Evolutionary conservation across 2,113 vertebrate species (phyloP).

Genomic region (Macaca nemestrina): DNA sequence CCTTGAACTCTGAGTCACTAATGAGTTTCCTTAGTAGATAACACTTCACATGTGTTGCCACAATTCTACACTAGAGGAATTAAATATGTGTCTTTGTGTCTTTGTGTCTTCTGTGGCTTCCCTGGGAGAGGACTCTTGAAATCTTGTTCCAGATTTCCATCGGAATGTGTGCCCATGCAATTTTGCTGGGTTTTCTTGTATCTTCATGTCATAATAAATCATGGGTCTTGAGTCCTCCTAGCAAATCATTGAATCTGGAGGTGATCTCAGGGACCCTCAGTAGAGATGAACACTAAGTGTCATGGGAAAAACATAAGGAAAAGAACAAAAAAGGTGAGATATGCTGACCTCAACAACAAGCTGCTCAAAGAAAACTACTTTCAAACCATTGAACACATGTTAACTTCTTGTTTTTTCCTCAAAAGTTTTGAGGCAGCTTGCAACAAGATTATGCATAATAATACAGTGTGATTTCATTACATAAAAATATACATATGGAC

Average conservation of each 20-base stretch:
- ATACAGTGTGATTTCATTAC: background rate
- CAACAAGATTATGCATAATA: slow-evolving; percentile 26
- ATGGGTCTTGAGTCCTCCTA: background rate
- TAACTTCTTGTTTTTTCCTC: background rate
- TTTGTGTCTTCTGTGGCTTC: background rate
- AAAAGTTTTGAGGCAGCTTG: slow-evolving; percentile 8
- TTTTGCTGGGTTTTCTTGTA: background rate
- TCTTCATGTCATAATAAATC: background rate
- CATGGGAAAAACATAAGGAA: background rate
- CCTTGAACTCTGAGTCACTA: background rate
- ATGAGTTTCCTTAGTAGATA: background rate
- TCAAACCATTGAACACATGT: background rate
- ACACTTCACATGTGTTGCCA: background rate
- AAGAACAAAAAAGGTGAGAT: background rate
- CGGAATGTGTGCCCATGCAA: background rate
- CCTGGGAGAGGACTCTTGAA: background rate
- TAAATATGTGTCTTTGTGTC: background rate
- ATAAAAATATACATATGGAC: slow-evolving; percentile 7
- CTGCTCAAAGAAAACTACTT: background rate
- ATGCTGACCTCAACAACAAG: background rate
- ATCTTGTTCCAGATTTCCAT: background rate
- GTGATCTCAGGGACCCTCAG: background rate
- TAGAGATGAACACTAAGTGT: background rate
- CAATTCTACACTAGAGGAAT: background rate
- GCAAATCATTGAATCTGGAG: background rate